Percentiles rank a stretch among this genome's conserved stretches.
Evolutionary conservation across 2,113 vertebrate species (phyloP).

Genomic region (Hippocampus comes): DNA sequence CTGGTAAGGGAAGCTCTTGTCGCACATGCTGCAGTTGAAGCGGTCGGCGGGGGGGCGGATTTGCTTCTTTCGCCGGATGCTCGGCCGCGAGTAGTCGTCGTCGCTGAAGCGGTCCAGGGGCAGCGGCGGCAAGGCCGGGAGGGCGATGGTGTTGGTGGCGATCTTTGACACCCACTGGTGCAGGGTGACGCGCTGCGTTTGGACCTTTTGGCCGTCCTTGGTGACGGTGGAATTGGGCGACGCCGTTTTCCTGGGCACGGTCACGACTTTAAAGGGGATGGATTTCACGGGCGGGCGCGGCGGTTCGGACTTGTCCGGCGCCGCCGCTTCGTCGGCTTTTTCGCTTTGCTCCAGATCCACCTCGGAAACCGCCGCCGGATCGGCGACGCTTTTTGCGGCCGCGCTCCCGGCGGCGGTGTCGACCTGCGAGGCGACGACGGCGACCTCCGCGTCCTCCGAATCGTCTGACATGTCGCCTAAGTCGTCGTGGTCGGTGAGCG

Average conservation of each 20-base stretch:
- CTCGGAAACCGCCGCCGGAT: background rate
- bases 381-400: conserved; percentile 7
- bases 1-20: conserved; percentile 65
- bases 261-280: conserved; percentile 51
- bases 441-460: conserved; percentile 7
- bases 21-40: conserved; percentile 55
- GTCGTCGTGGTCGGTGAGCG: conserved; percentile 44
- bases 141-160: conserved; percentile 58
- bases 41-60: conserved; percentile 45
- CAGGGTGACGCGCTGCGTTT: conserved; percentile 58
- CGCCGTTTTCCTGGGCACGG: conserved; percentile 28
- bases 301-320: background rate
- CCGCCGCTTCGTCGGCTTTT: conserved; percentile 8
- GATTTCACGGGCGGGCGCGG: conserved; percentile 28
- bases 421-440: background rate
- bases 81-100: conserved; percentile 32
- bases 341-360: background rate
- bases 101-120: conserved; percentile 31
- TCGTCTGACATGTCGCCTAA: conserved; percentile 47
- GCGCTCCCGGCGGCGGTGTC: background rate
- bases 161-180: conserved; percentile 72
- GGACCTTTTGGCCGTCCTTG: conserved; percentile 49
- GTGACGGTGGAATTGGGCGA: conserved; percentile 4
- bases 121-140: conserved; percentile 61
- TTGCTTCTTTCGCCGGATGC: conserved; percentile 52